phyloP scores from a whole-genome alignment of 2,888 invertebrate genomes.

The Idaea dimidiata region DNA sequence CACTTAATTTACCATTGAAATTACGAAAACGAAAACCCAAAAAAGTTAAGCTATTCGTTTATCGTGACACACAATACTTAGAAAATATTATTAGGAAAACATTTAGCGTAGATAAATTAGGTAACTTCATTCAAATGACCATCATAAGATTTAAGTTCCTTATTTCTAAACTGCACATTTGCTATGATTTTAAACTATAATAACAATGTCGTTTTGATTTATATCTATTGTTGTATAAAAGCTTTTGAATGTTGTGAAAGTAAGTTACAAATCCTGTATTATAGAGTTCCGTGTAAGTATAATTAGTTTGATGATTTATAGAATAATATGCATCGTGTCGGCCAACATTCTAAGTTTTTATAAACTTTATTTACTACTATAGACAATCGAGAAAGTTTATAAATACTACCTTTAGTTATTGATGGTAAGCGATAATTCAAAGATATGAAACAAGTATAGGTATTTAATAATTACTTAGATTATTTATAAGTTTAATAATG shows the following conservation, averaged over 20 bases:
- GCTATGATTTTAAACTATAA: not conserved
- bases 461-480: slow-evolving; percentile 25
- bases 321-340: slow-evolving; percentile 14
- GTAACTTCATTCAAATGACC: slow-evolving; percentile 9
- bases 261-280: not conserved
- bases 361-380: slow-evolving; percentile 24
- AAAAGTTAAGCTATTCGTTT: not conserved
- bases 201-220: not conserved
- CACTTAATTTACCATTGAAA: not conserved
- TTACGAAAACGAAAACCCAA: not conserved
- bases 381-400: slow-evolving; percentile 30
- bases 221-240: slow-evolving; percentile 5
- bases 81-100: slow-evolving; percentile 1
- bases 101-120: not conserved
- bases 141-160: slow-evolving; percentile 31
- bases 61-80: slow-evolving; percentile 6
- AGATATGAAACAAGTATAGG: slow-evolving; percentile 28
- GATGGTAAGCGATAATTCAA: slow-evolving; percentile 33
- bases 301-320: slow-evolving; percentile 20
- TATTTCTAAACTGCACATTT: slow-evolving; percentile 22
- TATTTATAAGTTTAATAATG: slow-evolving; percentile 27
- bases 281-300: not conserved
- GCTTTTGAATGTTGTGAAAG: slow-evolving; percentile 8
- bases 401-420: slow-evolving; percentile 31
- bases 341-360: slow-evolving; percentile 31